phyloP scores from a whole-genome alignment of 1,140 invertebrate species.

The Argopecten irradians region DNA sequence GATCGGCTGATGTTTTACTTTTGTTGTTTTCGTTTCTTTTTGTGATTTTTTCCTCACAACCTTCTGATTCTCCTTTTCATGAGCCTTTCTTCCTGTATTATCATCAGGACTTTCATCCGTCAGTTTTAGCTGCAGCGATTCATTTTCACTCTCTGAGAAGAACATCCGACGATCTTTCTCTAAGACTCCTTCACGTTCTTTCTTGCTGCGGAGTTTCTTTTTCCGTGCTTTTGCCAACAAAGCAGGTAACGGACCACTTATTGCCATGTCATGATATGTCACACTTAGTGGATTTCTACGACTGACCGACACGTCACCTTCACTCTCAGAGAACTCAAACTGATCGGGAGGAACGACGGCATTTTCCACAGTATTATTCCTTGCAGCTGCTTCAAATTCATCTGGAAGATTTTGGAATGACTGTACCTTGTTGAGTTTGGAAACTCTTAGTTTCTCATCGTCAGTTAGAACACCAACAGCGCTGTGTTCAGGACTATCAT shows the following conservation, averaged over 20 bases:
- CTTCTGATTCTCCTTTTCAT: background rate
- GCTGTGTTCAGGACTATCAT: background rate
- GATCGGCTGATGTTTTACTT: background rate
- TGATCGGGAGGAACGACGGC: conserved; percentile 37
- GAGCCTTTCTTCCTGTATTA: background rate
- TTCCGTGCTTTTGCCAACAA: conserved; percentile 51
- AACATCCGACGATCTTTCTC: background rate
- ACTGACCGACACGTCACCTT: conserved; percentile 35
- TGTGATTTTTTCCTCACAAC: background rate
- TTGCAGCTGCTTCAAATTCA: background rate
- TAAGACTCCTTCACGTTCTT: background rate
- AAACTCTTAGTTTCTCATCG: background rate
- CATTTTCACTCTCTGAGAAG: background rate
- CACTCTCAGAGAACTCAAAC: conserved; percentile 41
- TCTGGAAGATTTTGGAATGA: background rate
- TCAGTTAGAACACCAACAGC: background rate
- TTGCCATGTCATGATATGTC: conserved; percentile 47
- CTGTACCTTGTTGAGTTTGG: background rate
- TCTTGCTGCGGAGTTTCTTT: conserved; percentile 41
- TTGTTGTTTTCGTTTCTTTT: background rate
- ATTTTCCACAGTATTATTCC: background rate
- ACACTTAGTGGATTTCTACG: conserved; percentile 33
- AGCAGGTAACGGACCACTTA: conserved; percentile 46
- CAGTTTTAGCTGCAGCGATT: background rate
- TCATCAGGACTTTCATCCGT: background rate